A percentile compares a stretch with the other conserved stretches of the same genome.
phyloP scores from a whole-genome alignment of 2,888 invertebrate genomes.

The Alsophila aescularia region DNA sequence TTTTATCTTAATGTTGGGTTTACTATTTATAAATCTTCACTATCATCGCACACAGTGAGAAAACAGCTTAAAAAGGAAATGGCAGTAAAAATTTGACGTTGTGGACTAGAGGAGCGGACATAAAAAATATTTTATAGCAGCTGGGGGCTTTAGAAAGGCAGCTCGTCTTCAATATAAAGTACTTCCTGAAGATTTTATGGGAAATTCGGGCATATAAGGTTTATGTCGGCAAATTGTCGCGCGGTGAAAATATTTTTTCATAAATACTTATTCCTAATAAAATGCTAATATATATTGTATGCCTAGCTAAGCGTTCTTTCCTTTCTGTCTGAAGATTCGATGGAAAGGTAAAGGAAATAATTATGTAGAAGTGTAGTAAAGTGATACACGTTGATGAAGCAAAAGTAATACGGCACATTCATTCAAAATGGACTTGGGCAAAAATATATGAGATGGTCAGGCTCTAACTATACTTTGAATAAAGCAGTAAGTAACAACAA shows the following conservation, averaged over 20 bases:
- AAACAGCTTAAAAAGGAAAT: conserved; percentile 20
- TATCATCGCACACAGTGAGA: conserved; percentile 2
- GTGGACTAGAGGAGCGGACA: conserved; percentile 28
- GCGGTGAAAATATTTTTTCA: not conserved
- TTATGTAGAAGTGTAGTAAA: too few relatives aligned
- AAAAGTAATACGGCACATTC: too few relatives aligned
- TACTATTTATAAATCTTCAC: not conserved
- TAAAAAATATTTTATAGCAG: conserved; percentile 39
- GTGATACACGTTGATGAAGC: too few relatives aligned
- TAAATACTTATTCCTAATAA: too few relatives aligned
- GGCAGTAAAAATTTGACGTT: conserved; percentile 30
- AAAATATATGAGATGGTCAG: too few relatives aligned
- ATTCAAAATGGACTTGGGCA: too few relatives aligned
- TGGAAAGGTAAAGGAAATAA: too few relatives aligned
- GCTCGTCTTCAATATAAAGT: conserved; percentile 23
- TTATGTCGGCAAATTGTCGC: conserved; percentile 29
- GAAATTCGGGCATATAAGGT: conserved; percentile 20
- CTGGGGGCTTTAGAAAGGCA: conserved; percentile 25
- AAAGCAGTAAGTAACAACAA: too few relatives aligned
- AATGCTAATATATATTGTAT: too few relatives aligned
- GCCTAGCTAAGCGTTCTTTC: too few relatives aligned
- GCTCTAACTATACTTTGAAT: too few relatives aligned
- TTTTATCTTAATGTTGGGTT: not conserved
- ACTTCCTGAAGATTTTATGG: conserved; percentile 32
- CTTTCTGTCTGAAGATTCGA: too few relatives aligned